A percentile compares a stretch with the other conserved stretches of the same genome.
Conservation (phyloP, 2,113 vertebrate species). For the human (Homo sapiens) region DNA sequence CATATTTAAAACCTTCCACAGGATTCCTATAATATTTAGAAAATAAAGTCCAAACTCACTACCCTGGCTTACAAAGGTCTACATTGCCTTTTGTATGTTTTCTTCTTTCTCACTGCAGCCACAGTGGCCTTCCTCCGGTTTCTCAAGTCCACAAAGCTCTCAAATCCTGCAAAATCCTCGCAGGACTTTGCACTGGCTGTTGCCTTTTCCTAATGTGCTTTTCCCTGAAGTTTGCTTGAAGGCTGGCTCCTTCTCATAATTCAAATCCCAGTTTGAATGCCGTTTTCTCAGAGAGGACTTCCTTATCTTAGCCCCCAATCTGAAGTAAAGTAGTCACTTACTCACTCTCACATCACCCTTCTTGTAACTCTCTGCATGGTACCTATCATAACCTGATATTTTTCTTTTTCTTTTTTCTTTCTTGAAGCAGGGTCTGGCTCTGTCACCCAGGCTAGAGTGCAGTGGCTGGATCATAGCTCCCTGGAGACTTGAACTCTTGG, state of each 20-base stretch:
- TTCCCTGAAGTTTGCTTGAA: background rate
- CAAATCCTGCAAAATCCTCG: background rate
- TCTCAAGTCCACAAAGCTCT: conserved; percentile 13
- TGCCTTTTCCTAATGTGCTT: background rate
- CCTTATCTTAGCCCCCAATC: background rate
- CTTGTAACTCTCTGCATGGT: background rate
- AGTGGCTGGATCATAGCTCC: too few relatives aligned
- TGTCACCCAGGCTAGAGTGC: too few relatives aligned
- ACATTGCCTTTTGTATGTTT: background rate
- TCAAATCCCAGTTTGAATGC: background rate
- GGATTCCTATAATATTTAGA: background rate
- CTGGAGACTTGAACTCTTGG: too few relatives aligned
- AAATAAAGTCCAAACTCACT: background rate
- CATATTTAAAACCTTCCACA: background rate
- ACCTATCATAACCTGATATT: background rate
- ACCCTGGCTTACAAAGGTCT: background rate
- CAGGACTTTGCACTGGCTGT: background rate
- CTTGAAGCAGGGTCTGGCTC: too few relatives aligned
- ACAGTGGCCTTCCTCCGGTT: background rate
- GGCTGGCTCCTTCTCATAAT: background rate
- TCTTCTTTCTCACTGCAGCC: background rate
- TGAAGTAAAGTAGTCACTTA: background rate
- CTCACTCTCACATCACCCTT: background rate
- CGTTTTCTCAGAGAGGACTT: background rate
- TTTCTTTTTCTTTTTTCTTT: background rate